Conservation (phyloP, 2,113 vertebrate genomes). For the Cryptotis parvus region DNA sequence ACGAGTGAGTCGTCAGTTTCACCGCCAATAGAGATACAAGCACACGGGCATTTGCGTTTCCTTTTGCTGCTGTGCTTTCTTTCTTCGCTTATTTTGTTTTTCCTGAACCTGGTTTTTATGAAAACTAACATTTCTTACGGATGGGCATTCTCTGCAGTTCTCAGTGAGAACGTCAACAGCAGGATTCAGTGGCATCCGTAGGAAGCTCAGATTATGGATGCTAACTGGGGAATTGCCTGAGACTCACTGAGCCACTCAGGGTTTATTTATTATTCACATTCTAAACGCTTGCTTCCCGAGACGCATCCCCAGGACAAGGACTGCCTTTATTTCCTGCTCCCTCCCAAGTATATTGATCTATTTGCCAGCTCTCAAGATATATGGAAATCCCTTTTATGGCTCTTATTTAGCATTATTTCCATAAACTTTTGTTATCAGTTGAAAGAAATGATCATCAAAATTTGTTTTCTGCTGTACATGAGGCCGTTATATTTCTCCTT, state of each 20-base stretch:
- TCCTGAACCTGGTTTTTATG: neutral
- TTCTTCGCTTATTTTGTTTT: neutral
- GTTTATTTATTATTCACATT: slow-evolving; percentile 68
- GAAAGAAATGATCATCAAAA: slow-evolving; percentile 50
- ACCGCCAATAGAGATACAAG: slow-evolving; percentile 19
- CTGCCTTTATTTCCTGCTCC: slow-evolving; percentile 43
- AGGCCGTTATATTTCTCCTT: neutral
- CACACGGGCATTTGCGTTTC: neutral
- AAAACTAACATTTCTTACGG: slow-evolving; percentile 30
- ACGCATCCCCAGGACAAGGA: slow-evolving; percentile 45
- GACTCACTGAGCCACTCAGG: slow-evolving; percentile 50
- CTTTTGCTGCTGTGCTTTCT: neutral
- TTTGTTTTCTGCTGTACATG: slow-evolving; percentile 8
- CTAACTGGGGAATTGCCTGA: slow-evolving; percentile 66
- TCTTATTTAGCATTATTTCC: neutral
- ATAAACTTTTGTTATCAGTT: slow-evolving; percentile 25
- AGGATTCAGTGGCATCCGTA: neutral
- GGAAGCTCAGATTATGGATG: neutral
- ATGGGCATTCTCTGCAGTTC: neutral
- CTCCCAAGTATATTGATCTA: slow-evolving; percentile 48
- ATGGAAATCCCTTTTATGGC: slow-evolving; percentile 37
- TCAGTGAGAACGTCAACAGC: neutral
- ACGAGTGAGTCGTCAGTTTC: neutral
- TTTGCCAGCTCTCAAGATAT: slow-evolving; percentile 48
- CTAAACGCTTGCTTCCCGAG: slow-evolving; percentile 57